Evolutionary conservation across 2,113 vertebrate genomes (phyloP).

Genomic region (Malurus cyaneus): DNA sequence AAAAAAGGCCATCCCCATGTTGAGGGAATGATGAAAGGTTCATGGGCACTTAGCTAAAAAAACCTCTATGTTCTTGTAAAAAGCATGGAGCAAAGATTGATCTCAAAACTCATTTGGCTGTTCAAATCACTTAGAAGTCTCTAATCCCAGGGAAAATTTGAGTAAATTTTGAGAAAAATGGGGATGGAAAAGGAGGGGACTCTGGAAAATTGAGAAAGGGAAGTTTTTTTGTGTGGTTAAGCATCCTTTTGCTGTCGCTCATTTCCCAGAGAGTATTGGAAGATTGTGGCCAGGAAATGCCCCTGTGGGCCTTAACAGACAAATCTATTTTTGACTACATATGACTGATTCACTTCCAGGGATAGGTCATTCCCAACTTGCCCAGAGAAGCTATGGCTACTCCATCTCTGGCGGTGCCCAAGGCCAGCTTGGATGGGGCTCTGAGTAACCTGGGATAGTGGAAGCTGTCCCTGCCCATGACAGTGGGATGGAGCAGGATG

Average conservation of each 20-base stretch:
- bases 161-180: not conserved
- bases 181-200: not conserved
- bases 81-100: not conserved
- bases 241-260: not conserved
- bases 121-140: not conserved
- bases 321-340: not conserved
- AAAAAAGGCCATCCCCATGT: rapidly evolving
- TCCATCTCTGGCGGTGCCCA: not conserved
- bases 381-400: not conserved
- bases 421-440: not conserved
- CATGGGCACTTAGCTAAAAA: not conserved
- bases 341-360: not conserved
- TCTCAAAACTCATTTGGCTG: not conserved
- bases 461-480: not conserved
- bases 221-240: not conserved
- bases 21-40: not conserved
- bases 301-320: not conserved
- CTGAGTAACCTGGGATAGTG: not conserved
- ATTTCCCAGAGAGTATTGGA: not conserved
- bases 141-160: not conserved
- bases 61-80: not conserved
- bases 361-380: not conserved
- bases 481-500: rapidly evolving
- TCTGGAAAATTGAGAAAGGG: not conserved
- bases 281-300: not conserved